These are phyloP conservation scores for Trachelus tabidus DNA, from an alignment of 2,888 invertebrate genomes.

Conservation along the genomic window DNA sequence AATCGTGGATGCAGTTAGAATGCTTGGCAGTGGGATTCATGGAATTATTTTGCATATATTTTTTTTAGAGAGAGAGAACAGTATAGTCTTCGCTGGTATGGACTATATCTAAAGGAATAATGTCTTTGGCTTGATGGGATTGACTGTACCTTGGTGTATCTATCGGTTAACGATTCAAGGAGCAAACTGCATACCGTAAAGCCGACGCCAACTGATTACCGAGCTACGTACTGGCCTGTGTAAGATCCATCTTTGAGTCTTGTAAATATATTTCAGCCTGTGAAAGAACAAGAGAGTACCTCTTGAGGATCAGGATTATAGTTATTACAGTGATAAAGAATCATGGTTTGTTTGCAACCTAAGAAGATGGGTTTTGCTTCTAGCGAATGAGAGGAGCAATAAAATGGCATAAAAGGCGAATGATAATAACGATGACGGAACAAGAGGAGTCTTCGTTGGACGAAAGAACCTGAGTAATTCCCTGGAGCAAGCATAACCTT, in stretches of 20 bases:
- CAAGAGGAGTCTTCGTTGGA: not conserved
- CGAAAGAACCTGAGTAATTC: not conserved
- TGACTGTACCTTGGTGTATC: not conserved
- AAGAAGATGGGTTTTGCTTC: not conserved
- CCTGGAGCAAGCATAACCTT: not conserved
- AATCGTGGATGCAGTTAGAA: not conserved
- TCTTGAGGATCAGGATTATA: conserved; percentile 41
- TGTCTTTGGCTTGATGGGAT: not conserved
- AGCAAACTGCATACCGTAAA: conserved; percentile 8
- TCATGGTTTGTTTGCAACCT: conserved; percentile 46
- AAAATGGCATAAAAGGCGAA: not conserved
- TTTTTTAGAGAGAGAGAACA: not conserved
- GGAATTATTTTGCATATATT: not conserved
- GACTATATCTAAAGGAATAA: not conserved
- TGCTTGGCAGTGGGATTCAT: not conserved
- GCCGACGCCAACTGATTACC: conserved; percentile 6
- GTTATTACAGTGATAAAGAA: conserved; percentile 56
- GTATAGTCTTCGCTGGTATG: not conserved
- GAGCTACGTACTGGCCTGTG: not conserved
- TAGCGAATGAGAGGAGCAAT: not conserved
- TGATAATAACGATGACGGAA: not conserved
- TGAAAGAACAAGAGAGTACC: not conserved
- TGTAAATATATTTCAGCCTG: not conserved
- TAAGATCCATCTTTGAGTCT: not conserved
- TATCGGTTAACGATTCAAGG: conserved; percentile 5